Evolutionary conservation across 2,888 invertebrate genomes (phyloP), one percentile per base, ranked within the genome.

Genomic region (Andrena fulva): DNA sequence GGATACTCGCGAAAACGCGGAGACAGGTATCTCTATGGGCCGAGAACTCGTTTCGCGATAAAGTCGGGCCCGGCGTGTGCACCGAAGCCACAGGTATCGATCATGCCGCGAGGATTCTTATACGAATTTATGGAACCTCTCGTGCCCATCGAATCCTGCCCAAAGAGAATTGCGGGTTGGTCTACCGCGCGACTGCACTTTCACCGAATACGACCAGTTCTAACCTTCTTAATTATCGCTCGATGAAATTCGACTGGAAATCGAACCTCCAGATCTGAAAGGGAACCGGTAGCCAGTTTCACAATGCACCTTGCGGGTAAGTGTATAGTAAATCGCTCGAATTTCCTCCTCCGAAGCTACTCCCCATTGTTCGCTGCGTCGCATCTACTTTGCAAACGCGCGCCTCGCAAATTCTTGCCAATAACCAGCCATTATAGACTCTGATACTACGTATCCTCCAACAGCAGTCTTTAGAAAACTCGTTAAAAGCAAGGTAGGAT

Each of bases 241-340:
- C 42, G n/a, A 27, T 42, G 70, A 78, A 68, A 68, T 63, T 74
- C 74, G 67, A 78, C 33, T 63, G 60, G 52, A 73, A 67, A 29
- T 35, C 66, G 67, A 62, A 48, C 67, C 31, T 16, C 27, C 66
- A 31, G 59, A 50, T 67, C 1, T 29, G 54, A 54, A 31, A 62
- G 27, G 52, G 27, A 54, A 54, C 60, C 24, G 24, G 29, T 48
- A n/a, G 29, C 35, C 48, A 54, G 52, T 67, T 62, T 67, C 52
- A 5, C 35, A 29, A 29, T 50, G 8, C 16, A 63, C 42, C 42
- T 63, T 10, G 31, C 64, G 10, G 31, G 5, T 24, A 54, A 59
- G 16, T 24, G 35, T 27, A 3, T 10, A 29, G 6, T 4, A 29
- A 71, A 63, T 64, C 50, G 31, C n/a, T 20, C 33, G 48, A 50